A percentile compares a stretch with the other conserved stretches of the same genome.
Evolutionary conservation across 1,140 invertebrate genomes (phyloP).

Genomic region (Plectus sambesii): DNA sequence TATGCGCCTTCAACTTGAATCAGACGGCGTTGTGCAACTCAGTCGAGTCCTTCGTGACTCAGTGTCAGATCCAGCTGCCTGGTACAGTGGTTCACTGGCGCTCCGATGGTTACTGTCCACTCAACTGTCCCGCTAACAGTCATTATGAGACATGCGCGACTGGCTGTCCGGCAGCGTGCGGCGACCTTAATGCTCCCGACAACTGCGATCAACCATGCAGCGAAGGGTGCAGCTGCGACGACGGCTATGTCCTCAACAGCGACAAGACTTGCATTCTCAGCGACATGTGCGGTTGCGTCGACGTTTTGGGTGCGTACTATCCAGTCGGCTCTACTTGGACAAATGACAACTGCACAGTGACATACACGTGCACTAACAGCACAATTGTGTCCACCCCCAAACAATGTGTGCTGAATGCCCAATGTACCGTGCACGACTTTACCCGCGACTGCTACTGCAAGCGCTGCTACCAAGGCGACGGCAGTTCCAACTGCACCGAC

Average conservation of each 20-base stretch:
- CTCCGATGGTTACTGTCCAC: not conserved
- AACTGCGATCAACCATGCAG: conserved; percentile 1
- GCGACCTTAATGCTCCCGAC: not conserved
- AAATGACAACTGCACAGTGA: not conserved
- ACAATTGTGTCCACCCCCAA: not conserved
- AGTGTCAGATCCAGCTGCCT: not conserved
- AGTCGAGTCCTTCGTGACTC: not conserved
- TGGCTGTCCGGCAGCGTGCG: not conserved
- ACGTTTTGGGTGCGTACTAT: not conserved
- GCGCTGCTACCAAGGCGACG: conserved; percentile 2
- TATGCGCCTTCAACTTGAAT: too few species aligned
- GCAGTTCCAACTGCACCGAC: too few species aligned
- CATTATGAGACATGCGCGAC: not conserved
- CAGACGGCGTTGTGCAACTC: not conserved
- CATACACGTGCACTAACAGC: not conserved
- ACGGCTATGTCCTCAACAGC: conserved; percentile 1
- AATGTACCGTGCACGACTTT: not conserved
- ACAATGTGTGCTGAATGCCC: not conserved
- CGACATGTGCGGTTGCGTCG: not conserved
- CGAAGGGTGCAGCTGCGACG: conserved; percentile 4
- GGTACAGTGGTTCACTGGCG: not conserved
- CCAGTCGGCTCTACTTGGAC: conserved; percentile 1
- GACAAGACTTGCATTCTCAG: not conserved
- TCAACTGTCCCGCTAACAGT: not conserved
- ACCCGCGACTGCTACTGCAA: not conserved